Conservation (phyloP, 2,797 vertebrate genomes). For the Notamacropus eugenii region DNA sequence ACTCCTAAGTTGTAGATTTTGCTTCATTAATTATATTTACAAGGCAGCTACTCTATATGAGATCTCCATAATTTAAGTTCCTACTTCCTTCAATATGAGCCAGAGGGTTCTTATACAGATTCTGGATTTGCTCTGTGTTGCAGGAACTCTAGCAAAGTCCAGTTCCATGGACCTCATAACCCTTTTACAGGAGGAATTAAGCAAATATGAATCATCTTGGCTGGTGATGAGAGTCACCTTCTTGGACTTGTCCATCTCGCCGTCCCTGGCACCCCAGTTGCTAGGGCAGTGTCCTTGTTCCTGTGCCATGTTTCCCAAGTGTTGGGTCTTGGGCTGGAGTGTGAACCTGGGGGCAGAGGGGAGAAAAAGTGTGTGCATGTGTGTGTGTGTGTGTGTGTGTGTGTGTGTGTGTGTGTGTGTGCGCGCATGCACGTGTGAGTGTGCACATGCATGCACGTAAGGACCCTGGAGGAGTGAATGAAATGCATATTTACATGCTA, state of each 20-base stretch:
- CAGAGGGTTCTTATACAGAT: no score
- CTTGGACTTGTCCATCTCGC: slow-evolving; percentile 69
- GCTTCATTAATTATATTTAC: slow-evolving; percentile 98
- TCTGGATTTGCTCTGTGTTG: no score
- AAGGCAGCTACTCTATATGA: slow-evolving; percentile 98
- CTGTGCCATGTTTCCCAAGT: slow-evolving; percentile 67
- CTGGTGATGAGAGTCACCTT: slow-evolving; percentile 84
- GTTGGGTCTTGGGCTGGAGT: not conserved
- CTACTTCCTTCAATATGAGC: slow-evolving; percentile 87
- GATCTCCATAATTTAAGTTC: slow-evolving; percentile 97
- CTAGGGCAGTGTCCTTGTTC: slow-evolving; percentile 49
- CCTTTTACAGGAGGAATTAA: no score
- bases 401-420: no score
- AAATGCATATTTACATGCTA: not conserved
- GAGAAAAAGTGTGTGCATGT: not conserved
- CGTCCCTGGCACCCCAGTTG: slow-evolving; percentile 55
- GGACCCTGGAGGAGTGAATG: no score
- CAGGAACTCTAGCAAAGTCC: no score
- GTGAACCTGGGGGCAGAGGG: not conserved
- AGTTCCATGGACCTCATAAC: no score
- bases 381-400: no score
- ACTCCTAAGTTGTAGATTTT: slow-evolving; percentile 98
- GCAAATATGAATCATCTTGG: not conserved
- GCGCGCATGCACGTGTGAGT: no score
- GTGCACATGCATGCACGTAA: no score